These are phyloP conservation scores for Cybosia mesomella DNA, from an alignment of 2,888 invertebrate species.

Conservation along the genomic window DNA sequence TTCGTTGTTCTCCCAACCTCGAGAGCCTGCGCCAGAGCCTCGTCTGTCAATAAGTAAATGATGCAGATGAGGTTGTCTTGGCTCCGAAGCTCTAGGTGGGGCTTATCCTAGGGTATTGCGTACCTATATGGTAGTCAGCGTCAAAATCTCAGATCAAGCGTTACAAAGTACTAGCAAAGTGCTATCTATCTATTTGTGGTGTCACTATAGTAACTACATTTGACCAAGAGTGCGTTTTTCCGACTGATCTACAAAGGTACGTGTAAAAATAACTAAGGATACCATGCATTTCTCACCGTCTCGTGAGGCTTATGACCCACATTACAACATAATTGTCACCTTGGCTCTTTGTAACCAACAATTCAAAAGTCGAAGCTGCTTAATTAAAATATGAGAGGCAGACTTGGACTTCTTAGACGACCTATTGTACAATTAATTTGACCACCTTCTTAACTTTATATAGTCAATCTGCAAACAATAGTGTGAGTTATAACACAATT, in stretches of 20 bases:
- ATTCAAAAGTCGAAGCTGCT: slow-evolving; percentile 2
- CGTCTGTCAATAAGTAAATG: neutral
- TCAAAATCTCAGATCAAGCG: too few relatives aligned
- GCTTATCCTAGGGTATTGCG: neutral
- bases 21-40: too few relatives aligned
- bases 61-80: neutral
- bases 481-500: neutral
- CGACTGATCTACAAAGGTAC: too few relatives aligned
- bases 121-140: neutral
- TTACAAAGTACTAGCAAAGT: neutral
- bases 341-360: slow-evolving; percentile 2
- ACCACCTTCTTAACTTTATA: neutral
- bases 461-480: neutral
- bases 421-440: slow-evolving; percentile 2
- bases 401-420: neutral
- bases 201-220: neutral
- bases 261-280: neutral
- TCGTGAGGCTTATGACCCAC: neutral
- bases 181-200: neutral
- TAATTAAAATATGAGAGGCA: neutral
- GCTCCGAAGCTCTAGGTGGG: too few relatives aligned
- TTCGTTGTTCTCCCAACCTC: neutral
- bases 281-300: neutral
- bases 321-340: neutral
- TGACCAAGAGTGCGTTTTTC: neutral